Evolutionary conservation across 2,797 vertebrate species (phyloP).

Genomic region (Crax fasciolata): DNA sequence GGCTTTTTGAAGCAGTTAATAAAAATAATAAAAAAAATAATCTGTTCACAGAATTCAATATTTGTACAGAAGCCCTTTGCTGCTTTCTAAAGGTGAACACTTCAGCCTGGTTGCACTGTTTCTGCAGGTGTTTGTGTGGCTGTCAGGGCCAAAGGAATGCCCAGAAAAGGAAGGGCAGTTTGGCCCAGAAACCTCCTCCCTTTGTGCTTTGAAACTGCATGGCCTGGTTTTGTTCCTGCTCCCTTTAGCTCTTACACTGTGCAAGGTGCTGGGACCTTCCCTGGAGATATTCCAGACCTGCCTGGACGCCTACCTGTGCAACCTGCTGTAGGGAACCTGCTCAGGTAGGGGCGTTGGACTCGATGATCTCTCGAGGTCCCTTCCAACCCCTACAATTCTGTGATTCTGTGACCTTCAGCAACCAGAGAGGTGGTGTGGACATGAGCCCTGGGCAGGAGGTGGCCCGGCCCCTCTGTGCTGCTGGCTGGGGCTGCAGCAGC

Average conservation of each 20-base stretch:
- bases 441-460: background rate
- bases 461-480: too few relatives aligned
- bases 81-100: background rate
- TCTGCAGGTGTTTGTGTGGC: background rate
- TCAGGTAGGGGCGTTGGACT: too few relatives aligned
- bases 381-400: too few relatives aligned
- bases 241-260: background rate
- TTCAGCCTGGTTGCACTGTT: background rate
- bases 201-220: background rate
- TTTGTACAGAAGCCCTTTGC: constrained; percentile 13
- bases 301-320: too few relatives aligned
- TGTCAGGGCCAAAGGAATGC: background rate
- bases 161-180: background rate
- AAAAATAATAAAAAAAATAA: constrained; percentile 54
- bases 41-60: constrained; percentile 54
- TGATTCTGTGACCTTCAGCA: too few relatives aligned
- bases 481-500: background rate
- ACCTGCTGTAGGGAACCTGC: too few relatives aligned
- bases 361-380: too few relatives aligned
- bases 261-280: background rate
- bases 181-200: background rate
- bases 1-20: constrained; percentile 67
- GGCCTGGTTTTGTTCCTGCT: background rate
- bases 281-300: too few relatives aligned
- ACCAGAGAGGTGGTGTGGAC: too few relatives aligned